Percentiles rank a stretch among this genome's conserved stretches.
These are phyloP conservation scores for Todiramphus saurophagus DNA, from an alignment of 2,113 vertebrate genomes.

Conservation along the genomic window DNA sequence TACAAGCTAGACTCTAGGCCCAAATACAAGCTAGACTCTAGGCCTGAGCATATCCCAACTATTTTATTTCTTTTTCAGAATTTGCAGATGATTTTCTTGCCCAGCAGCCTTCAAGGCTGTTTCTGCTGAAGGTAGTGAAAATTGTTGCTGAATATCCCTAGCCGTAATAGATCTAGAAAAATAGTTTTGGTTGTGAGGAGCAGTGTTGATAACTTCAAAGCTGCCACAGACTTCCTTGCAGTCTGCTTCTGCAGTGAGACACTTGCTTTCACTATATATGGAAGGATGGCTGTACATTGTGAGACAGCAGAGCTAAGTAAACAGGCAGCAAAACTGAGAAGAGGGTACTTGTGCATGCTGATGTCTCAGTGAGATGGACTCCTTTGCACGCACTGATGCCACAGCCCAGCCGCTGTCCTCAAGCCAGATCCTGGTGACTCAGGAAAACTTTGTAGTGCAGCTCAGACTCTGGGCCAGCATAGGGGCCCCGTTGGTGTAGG, in stretches of 20 bases:
- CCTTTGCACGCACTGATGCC: not conserved
- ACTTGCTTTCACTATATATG: conserved; percentile 15
- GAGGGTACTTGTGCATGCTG: not conserved
- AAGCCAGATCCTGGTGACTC: not conserved
- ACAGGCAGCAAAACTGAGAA: not conserved
- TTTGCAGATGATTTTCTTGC: not conserved
- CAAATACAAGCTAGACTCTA: too few relatives aligned
- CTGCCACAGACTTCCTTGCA: not conserved
- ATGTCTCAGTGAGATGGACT: not conserved
- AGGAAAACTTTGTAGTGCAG: not conserved
- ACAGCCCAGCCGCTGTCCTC: not conserved
- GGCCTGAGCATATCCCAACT: not conserved
- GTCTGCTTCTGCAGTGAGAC: not conserved
- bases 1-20: not conserved
- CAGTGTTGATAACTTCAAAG: not conserved
- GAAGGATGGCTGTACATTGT: not conserved
- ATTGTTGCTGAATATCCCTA: not conserved
- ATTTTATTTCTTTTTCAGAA: not conserved
- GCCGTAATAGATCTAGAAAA: not conserved
- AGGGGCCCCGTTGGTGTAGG: not conserved
- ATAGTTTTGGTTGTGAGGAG: not conserved
- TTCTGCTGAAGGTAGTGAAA: not conserved
- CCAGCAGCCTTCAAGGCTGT: not conserved
- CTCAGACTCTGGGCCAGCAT: not conserved
- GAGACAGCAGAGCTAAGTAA: not conserved